Evolutionary conservation across 2,888 invertebrate genomes (phyloP).

Genomic region (Stenolophus ochropezus): DNA sequence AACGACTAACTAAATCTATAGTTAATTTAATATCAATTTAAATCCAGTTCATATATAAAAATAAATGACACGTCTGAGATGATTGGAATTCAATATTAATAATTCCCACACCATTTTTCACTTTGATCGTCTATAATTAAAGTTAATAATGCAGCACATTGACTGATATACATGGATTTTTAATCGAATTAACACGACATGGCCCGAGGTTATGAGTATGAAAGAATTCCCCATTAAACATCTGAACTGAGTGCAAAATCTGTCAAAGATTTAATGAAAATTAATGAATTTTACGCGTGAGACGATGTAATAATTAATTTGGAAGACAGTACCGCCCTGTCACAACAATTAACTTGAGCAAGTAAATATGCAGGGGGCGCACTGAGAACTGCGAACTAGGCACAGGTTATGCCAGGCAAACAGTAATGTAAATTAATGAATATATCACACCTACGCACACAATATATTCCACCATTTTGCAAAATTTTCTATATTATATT

Average conservation of each 20-base stretch:
- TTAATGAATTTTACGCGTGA: slow-evolving; percentile 58
- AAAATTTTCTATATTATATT: no score
- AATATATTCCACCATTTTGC: no score
- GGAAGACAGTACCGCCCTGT: slow-evolving; percentile 43
- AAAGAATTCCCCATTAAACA: slow-evolving; percentile 38
- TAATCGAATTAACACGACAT: slow-evolving; percentile 25
- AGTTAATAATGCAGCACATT: slow-evolving; percentile 4
- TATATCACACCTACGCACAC: no score
- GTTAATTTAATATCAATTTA: no score
- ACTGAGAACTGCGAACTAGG: slow-evolving; percentile 7
- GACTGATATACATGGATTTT: slow-evolving; percentile 8
- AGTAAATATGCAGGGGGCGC: slow-evolving; percentile 33
- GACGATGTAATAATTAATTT: slow-evolving; percentile 55
- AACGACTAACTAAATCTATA: no score
- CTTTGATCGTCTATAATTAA: background rate
- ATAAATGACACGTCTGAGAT: no score
- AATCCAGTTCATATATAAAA: no score
- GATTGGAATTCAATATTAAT: no score
- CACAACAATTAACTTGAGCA: slow-evolving; percentile 47
- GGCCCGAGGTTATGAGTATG: slow-evolving; percentile 23
- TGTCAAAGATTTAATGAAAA: slow-evolving; percentile 55
- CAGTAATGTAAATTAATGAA: slow-evolving; percentile 37
- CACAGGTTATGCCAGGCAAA: background rate
- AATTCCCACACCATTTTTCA: background rate
- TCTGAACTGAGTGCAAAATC: slow-evolving; percentile 40